phyloP scores from a whole-genome alignment of 1,140 invertebrate species.

The Drosophila bipectinata region DNA sequence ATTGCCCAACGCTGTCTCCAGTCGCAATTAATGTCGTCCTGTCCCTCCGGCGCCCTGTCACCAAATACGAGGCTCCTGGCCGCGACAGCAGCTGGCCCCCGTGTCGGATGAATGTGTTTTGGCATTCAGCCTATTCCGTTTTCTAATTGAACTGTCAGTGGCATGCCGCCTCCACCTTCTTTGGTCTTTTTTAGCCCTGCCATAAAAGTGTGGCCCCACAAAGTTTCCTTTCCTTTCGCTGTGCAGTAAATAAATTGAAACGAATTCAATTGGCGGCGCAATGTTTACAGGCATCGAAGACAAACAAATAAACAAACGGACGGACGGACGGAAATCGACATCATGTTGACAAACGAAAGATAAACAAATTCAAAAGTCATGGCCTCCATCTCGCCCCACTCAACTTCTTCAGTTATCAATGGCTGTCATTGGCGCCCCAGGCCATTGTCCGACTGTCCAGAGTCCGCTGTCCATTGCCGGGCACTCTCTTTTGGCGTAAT shows the following conservation, averaged over 20 bases:
- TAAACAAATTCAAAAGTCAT: conserved; percentile 71
- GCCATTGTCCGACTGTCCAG: background rate
- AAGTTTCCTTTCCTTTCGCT: conserved; percentile 27
- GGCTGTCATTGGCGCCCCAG: conserved; percentile 61
- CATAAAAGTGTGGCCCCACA: conserved; percentile 64
- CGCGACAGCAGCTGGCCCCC: conserved; percentile 30
- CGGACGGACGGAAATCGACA: conserved; percentile 23
- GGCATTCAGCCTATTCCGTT: conserved; percentile 59
- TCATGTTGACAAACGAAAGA: conserved; percentile 70
- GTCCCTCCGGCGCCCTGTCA: background rate
- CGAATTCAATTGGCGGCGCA: conserved; percentile 77
- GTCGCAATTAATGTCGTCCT: conserved; percentile 37
- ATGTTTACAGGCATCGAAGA: conserved; percentile 62
- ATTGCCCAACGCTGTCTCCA: conserved; percentile 31
- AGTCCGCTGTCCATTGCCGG: conserved; percentile 6
- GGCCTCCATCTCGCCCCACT: conserved; percentile 31
- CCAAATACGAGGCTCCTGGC: background rate
- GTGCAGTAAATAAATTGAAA: conserved; percentile 79
- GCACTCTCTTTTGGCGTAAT: conserved; percentile 76
- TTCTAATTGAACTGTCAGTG: conserved; percentile 74
- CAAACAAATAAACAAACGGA: conserved; percentile 69
- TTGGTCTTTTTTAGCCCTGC: conserved; percentile 15
- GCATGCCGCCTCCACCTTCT: background rate
- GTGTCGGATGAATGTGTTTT: conserved; percentile 33
- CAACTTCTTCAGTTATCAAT: conserved; percentile 71